Evolutionary conservation across 2,113 vertebrate species (phyloP), one percentile per base, ranked within the genome.

Genomic region (Anguilla japonica): DNA sequence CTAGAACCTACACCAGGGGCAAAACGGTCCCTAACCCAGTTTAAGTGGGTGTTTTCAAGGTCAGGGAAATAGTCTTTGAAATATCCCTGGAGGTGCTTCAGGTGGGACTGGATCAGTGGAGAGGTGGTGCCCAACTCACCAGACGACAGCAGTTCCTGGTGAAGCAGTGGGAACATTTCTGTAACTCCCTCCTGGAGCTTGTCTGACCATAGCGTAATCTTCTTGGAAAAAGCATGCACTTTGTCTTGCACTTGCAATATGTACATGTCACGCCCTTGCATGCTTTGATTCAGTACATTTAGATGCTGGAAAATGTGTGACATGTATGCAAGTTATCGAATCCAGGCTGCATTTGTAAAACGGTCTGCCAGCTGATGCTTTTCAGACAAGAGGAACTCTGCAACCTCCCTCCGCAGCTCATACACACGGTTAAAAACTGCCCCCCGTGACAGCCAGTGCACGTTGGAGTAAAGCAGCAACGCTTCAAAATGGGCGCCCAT

Each of bases 251-350:
- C 75, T 22, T 2, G 20, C 75, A 79, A 79, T n/a, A 79, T 79
- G 75, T 34, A n/a, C 75, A 9, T 22, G 29, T 6, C 75, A 22
- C 26, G 75, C 29, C 75, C 75, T 79, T 22, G 75, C 75, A 79
- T 79, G 75, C 75, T 79, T 34, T 34, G 75, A 79, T 79, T 79
- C 20, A 79, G 75, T 79, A 34, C 29, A 79, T 79, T 79, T 79
- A 79, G 29, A 34, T n/a, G 75, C 75, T 79, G 75, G 29, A 79
- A 60, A 60, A 2, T 60, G 57, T 60, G 13, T 60, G 57, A 60
- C 57, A 60, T 60, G 57, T 79, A 79, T 79, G 75, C 75, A 22
- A 79, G 29, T n/a, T 79, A 22, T 15, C 11, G 75, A 22, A 79
- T 34, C 75, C 75, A 79, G 20, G 75, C 20, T 79, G 20, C 29